Evolutionary conservation across 2,888 invertebrate genomes (phyloP).

Genomic region (Sarcophaga caerulescens): DNA sequence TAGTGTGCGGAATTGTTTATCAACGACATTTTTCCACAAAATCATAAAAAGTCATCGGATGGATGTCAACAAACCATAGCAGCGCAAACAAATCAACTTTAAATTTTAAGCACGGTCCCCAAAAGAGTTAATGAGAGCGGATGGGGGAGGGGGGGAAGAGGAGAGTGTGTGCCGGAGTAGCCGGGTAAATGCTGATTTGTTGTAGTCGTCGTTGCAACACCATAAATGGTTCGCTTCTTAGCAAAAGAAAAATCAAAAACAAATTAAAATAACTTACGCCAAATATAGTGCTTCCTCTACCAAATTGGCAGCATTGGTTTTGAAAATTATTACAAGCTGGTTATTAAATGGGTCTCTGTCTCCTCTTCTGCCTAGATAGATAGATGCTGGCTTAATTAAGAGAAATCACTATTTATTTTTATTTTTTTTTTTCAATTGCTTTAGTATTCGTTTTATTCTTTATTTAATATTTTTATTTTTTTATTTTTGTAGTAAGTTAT

Average conservation of each 20-base stretch:
- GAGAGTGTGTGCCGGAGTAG: neutral
- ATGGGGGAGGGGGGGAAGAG: no score
- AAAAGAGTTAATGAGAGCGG: no score
- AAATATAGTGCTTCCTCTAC: slow-evolving; percentile 32
- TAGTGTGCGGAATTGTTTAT: neutral
- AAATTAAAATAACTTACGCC: slow-evolving; percentile 31
- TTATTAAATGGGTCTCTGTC: neutral
- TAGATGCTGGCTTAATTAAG: slow-evolving; percentile 1
- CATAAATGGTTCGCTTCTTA: neutral
- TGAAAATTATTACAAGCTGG: slow-evolving; percentile 17
- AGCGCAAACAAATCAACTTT: neutral
- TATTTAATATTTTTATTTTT: neutral
- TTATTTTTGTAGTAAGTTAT: neutral
- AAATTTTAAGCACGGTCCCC: neutral
- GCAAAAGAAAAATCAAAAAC: neutral
- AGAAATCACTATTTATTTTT: neutral
- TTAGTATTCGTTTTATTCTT: neutral
- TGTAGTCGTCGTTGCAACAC: neutral
- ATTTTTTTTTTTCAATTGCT: neutral
- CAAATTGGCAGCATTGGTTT: slow-evolving; percentile 31
- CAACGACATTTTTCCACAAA: neutral
- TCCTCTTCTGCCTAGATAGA: slow-evolving; percentile 7
- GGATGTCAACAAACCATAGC: slow-evolving; percentile 36
- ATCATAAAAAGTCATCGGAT: neutral
- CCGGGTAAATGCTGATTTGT: neutral